Evolutionary conservation across 2,797 vertebrate genomes (phyloP).

Genomic region (Fratercula arctica): DNA sequence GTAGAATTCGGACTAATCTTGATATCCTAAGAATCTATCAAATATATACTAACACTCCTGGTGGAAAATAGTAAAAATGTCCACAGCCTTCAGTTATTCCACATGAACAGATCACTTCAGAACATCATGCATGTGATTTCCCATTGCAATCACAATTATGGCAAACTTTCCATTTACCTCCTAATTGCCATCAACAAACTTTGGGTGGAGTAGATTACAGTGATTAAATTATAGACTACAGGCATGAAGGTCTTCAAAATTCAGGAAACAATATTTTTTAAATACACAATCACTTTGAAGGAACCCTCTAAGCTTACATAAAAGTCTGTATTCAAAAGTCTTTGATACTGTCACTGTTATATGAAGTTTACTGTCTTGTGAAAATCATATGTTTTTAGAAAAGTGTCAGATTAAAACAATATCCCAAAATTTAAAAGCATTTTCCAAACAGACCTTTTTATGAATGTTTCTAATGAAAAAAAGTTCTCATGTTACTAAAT

Average conservation of each 20-base stretch:
- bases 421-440: rapidly evolving
- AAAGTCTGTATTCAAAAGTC: neutral
- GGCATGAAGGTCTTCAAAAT: neutral
- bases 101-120: neutral
- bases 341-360: neutral
- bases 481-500: neutral
- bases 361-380: neutral
- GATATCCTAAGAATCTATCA: neutral
- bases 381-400: neutral
- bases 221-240: neutral
- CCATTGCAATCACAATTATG: neutral
- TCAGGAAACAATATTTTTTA: neutral
- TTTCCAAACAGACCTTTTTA: neutral
- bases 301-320: neutral
- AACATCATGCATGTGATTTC: neutral
- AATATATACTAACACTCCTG: neutral
- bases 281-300: neutral
- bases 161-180: neutral
- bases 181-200: neutral
- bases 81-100: neutral
- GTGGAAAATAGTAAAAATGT: neutral
- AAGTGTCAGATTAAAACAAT: neutral
- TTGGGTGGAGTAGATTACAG: neutral
- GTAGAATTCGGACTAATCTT: neutral
- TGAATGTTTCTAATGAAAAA: neutral